phyloP scores from a whole-genome alignment of 2,797 vertebrate genomes.

The Siniperca undulata region DNA sequence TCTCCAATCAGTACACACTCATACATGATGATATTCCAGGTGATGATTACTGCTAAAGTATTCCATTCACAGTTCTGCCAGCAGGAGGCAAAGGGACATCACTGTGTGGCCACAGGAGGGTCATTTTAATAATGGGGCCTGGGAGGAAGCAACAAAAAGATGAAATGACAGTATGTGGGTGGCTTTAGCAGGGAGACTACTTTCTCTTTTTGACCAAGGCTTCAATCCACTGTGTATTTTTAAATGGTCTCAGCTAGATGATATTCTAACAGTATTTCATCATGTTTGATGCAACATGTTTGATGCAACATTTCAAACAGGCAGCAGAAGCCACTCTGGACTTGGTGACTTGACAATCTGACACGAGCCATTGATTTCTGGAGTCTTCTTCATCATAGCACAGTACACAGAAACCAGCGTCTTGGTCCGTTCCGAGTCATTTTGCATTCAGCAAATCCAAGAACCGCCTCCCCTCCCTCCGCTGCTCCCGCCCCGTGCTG shows the following conservation, averaged over 20 bases:
- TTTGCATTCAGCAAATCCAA: slow-evolving; percentile 73
- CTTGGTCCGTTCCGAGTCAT: slow-evolving; percentile 67
- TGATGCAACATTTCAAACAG: slow-evolving; percentile 49
- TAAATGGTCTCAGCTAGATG: neutral
- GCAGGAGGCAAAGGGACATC: slow-evolving; percentile 83
- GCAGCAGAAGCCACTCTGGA: slow-evolving; percentile 17
- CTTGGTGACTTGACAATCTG: slow-evolving; percentile 43
- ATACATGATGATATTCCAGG: slow-evolving; percentile 79
- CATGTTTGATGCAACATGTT: slow-evolving; percentile 61
- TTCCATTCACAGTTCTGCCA: slow-evolving; percentile 86
- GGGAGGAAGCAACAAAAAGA: slow-evolving; percentile 67
- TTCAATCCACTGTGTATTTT: neutral
- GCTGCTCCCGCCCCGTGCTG: slow-evolving; percentile 84
- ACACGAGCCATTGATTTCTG: slow-evolving; percentile 48
- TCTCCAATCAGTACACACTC: slow-evolving; percentile 79
- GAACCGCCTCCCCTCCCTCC: slow-evolving; percentile 69
- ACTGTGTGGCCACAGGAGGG: slow-evolving; percentile 76
- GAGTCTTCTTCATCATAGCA: slow-evolving; percentile 42
- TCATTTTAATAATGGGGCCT: slow-evolving; percentile 80
- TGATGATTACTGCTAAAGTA: slow-evolving; percentile 87
- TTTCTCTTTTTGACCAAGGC: slow-evolving; percentile 12
- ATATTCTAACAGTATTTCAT: slow-evolving; percentile 30
- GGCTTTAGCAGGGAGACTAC: slow-evolving; percentile 19
- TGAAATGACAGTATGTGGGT: slow-evolving; percentile 52
- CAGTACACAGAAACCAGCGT: slow-evolving; percentile 46